A percentile compares a stretch with the other conserved stretches of the same genome.
These are phyloP conservation scores for Dasyprocta punctata DNA, from an alignment of 2,113 vertebrate species.

Conservation along the genomic window DNA sequence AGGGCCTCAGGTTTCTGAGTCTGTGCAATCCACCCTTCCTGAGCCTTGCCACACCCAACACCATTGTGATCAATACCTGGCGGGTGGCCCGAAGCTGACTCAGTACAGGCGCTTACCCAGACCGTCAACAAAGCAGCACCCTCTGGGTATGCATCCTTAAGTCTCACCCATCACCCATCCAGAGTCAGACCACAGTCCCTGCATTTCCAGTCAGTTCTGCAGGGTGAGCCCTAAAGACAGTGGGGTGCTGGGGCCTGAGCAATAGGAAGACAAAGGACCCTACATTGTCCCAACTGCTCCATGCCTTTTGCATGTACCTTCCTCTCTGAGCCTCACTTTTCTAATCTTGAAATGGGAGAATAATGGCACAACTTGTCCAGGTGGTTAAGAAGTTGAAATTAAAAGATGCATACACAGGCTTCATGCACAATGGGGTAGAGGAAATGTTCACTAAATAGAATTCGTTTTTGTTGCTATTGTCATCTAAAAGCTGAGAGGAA, in stretches of 20 bases:
- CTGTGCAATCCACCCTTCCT: background rate
- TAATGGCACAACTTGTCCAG: background rate
- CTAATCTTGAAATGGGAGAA: background rate
- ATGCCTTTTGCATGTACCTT: background rate
- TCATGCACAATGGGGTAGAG: background rate
- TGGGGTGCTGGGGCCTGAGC: background rate
- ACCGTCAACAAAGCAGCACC: background rate
- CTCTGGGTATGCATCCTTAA: background rate
- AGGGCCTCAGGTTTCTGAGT: constrained; percentile 30
- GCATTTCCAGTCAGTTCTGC: background rate
- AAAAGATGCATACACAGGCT: background rate
- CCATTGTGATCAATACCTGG: background rate
- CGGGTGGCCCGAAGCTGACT: background rate
- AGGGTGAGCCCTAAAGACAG: background rate
- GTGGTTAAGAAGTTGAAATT: constrained; percentile 10
- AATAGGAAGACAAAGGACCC: background rate
- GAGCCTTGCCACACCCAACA: background rate
- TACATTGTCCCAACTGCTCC: background rate
- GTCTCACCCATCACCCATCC: background rate
- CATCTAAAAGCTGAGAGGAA: background rate
- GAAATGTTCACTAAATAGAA: constrained; percentile 38
- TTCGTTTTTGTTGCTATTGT: background rate
- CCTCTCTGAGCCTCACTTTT: constrained; percentile 42
- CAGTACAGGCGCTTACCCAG: background rate
- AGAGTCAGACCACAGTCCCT: background rate